These are phyloP conservation scores for Crotalus helleri DNA, from an alignment of 2,113 vertebrate species.

Conservation along the genomic window DNA sequence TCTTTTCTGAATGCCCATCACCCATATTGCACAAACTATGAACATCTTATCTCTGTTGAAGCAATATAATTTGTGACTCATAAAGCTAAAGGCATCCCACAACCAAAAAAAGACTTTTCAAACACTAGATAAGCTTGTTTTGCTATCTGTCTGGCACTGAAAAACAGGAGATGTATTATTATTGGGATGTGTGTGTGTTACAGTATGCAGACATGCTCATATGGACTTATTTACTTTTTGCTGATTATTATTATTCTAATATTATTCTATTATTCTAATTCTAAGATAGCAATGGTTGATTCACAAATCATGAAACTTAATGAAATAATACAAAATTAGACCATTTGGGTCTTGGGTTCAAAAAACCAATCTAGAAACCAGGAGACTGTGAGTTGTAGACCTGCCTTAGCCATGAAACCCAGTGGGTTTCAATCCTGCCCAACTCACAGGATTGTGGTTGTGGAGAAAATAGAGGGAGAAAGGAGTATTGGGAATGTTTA, in stretches of 20 bases:
- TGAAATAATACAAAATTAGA: not conserved
- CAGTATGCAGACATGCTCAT: slow-evolving; percentile 1
- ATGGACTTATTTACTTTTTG: slow-evolving; percentile 37
- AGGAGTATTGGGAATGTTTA: no score
- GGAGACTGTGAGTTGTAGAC: no score
- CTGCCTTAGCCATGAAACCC: not conserved
- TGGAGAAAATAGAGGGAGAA: not conserved
- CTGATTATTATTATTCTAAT: slow-evolving; percentile 26
- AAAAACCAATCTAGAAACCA: no score
- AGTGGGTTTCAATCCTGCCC: not conserved
- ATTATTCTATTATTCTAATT: no score
- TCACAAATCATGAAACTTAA: not conserved
- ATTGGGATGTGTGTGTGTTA: not conserved
- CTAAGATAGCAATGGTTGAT: not conserved
- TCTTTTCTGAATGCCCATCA: slow-evolving; percentile 34
- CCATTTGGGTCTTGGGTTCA: not conserved
- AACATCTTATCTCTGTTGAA: not conserved
- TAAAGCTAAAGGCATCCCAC: not conserved
- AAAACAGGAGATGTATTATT: not conserved
- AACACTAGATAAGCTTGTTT: not conserved
- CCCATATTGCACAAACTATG: not conserved
- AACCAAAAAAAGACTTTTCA: not conserved
- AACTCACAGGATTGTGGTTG: not conserved
- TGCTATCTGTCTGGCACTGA: not conserved
- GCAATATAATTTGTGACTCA: not conserved